Evolutionary conservation across 37 sponge, comb jelly and placozoan species (phyloP).

Genomic region (Diacarnus erythraeanus): DNA sequence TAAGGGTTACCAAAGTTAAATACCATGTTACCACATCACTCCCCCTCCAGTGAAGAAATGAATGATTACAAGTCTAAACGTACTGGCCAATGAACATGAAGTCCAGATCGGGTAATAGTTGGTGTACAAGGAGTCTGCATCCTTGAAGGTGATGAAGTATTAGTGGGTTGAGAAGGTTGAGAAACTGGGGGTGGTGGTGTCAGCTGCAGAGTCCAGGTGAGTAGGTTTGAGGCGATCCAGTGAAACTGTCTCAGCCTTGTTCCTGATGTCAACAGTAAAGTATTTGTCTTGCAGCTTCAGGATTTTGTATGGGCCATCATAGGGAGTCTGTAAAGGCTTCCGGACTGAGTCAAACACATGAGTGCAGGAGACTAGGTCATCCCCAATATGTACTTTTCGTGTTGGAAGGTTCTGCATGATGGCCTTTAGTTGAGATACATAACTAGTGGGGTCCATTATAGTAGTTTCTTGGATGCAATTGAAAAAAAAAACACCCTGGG

Average conservation of each 20-base stretch:
- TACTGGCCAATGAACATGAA: too few species aligned
- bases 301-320: too few species aligned
- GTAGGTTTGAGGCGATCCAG: slow-evolving; percentile 26
- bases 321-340: too few species aligned
- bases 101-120: too few species aligned
- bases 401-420: too few species aligned
- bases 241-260: background rate
- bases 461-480: background rate
- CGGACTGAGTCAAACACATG: slow-evolving; percentile 28
- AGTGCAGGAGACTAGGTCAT: slow-evolving; percentile 4
- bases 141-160: slow-evolving; percentile 7
- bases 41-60: background rate
- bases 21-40: too few species aligned
- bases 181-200: background rate
- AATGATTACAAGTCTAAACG: too few species aligned
- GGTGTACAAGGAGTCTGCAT: too few species aligned
- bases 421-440: too few species aligned
- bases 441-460: too few species aligned
- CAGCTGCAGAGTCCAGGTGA: background rate
- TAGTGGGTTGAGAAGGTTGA: background rate
- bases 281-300: slow-evolving; percentile 18
- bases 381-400: background rate
- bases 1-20: too few species aligned
- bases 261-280: slow-evolving; percentile 4
- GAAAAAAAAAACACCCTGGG: too few species aligned